Conservation (phyloP, 2,888 invertebrate species). For the Phengaris alcon region DNA sequence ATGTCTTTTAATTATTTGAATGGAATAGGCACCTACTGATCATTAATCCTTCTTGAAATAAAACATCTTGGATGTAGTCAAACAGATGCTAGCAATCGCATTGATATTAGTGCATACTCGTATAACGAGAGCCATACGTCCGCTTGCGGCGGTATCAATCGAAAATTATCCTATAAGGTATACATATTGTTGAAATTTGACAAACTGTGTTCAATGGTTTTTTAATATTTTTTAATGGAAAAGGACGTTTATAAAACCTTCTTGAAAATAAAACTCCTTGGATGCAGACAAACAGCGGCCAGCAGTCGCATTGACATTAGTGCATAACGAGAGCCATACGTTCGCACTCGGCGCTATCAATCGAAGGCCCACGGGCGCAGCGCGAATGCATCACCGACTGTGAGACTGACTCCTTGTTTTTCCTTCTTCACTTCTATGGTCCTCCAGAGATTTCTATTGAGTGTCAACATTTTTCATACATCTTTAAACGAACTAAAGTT, state of each 20-base stretch:
- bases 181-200: too few species aligned
- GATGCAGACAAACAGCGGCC: slow-evolving; percentile 62
- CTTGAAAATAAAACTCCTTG: slow-evolving; percentile 57
- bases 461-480: not conserved
- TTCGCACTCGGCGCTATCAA: slow-evolving; percentile 67
- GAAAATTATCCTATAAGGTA: too few species aligned
- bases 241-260: slow-evolving; percentile 24
- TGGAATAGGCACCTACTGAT: too few species aligned
- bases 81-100: slow-evolving; percentile 62
- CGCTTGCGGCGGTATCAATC: slow-evolving; percentile 44
- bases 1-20: too few species aligned
- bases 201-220: too few species aligned
- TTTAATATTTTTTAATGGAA: too few species aligned
- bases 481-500: slow-evolving; percentile 13
- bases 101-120: slow-evolving; percentile 72
- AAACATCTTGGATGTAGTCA: slow-evolving; percentile 62
- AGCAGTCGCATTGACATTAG: slow-evolving; percentile 71
- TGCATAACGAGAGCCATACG: slow-evolving; percentile 75
- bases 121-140: slow-evolving; percentile 75
- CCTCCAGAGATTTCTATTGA: slow-evolving; percentile 20
- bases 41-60: slow-evolving; percentile 48
- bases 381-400: slow-evolving; percentile 62
- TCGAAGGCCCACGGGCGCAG: slow-evolving; percentile 65
- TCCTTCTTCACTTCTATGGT: slow-evolving; percentile 29
- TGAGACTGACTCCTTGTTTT: slow-evolving; percentile 37